Conservation (phyloP, 2,888 invertebrate species). For the Protonemura montana region DNA sequence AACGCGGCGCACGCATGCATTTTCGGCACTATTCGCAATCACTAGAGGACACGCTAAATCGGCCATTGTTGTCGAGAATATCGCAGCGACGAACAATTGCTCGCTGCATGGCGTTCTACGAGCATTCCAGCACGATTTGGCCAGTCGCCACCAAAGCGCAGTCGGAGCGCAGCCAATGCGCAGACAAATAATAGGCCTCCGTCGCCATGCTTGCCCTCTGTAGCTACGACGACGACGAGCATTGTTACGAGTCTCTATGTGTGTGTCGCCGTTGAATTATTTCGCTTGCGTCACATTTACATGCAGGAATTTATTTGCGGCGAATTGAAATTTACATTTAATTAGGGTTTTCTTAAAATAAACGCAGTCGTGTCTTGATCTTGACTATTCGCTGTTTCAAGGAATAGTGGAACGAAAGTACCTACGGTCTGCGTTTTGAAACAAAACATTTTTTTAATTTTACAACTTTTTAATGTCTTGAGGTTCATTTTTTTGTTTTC, state of each 20-base stretch:
- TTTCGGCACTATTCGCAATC: background rate
- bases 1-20: background rate
- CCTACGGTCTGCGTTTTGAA: background rate
- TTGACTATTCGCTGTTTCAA: background rate
- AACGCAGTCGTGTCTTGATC: background rate
- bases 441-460: background rate
- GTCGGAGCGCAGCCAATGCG: background rate
- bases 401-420: background rate
- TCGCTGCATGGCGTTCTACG: background rate
- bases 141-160: background rate
- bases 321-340: slow-evolving; percentile 12
- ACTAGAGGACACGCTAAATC: background rate
- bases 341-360: background rate
- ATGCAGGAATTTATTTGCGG: background rate
- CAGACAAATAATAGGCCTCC: background rate
- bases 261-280: background rate
- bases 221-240: background rate
- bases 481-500: background rate
- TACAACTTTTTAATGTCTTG: background rate
- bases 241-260: background rate
- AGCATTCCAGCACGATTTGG: background rate
- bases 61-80: background rate
- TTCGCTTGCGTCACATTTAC: background rate
- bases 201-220: background rate
- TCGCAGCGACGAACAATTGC: background rate